Conservation (phyloP, 2,797 vertebrate species). For the Anomalospiza imberbis region DNA sequence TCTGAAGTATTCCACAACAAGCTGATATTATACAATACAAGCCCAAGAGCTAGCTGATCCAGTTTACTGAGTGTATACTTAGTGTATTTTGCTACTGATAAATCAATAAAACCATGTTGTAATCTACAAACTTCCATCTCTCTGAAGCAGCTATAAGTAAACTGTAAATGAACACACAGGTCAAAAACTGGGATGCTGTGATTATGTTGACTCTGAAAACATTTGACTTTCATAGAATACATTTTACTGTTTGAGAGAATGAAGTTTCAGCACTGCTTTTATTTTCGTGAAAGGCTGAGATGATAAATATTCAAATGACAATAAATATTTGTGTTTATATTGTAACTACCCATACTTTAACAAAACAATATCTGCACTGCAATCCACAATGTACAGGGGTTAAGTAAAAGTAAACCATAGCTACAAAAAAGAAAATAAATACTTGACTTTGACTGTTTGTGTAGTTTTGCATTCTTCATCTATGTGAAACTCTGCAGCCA, state of each 20-base stretch:
- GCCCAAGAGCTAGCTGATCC: slow-evolving; percentile 59
- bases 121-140: slow-evolving; percentile 75
- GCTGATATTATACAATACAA: slow-evolving; percentile 64
- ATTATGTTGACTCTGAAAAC: slow-evolving; percentile 77
- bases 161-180: slow-evolving; percentile 74
- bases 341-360: slow-evolving; percentile 49
- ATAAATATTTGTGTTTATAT: slow-evolving; percentile 65
- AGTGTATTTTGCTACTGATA: slow-evolving; percentile 75
- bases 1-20: slow-evolving; percentile 74
- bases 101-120: slow-evolving; percentile 78
- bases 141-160: slow-evolving; percentile 78
- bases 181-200: slow-evolving; percentile 71
- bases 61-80: slow-evolving; percentile 71
- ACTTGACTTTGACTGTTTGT: neutral
- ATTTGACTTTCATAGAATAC: slow-evolving; percentile 72
- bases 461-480: slow-evolving; percentile 38
- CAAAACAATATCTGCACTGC: slow-evolving; percentile 57
- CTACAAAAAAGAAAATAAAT: slow-evolving; percentile 54
- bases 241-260: slow-evolving; percentile 56
- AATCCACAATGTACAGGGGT: slow-evolving; percentile 35
- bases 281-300: slow-evolving; percentile 53
- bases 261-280: slow-evolving; percentile 46
- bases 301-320: slow-evolving; percentile 63
- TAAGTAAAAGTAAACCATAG: slow-evolving; percentile 52
- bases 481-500: neutral